phyloP scores from a whole-genome alignment of 2,888 invertebrate genomes.

The Leptopilina drosophilae region DNA sequence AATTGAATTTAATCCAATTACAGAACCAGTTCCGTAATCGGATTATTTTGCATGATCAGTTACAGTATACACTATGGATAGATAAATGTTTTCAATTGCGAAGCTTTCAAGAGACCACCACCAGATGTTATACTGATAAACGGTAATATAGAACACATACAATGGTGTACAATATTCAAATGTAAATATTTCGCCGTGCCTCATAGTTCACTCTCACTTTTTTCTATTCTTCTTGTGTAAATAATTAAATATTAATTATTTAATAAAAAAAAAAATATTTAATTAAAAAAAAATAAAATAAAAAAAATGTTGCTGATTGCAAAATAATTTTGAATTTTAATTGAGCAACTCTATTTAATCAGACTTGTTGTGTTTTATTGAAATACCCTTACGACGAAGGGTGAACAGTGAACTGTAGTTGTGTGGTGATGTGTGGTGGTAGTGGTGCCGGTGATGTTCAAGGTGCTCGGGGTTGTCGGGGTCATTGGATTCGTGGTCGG shows the following conservation, averaged over 20 bases:
- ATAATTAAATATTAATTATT: background rate
- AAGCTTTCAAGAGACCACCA: too few species aligned
- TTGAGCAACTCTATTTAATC: background rate
- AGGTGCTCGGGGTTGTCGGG: constrained; percentile 74
- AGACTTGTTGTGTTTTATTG: constrained; percentile 55
- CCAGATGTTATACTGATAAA: too few species aligned
- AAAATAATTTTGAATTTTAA: background rate
- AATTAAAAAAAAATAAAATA: background rate
- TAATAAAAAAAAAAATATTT: background rate
- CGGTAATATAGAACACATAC: too few species aligned
- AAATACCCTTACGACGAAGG: constrained; percentile 73
- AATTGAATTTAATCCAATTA: too few species aligned
- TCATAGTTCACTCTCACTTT: constrained; percentile 27
- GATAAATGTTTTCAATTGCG: too few species aligned
- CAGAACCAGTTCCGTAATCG: too few species aligned
- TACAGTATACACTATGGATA: too few species aligned
- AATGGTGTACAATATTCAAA: too few species aligned
- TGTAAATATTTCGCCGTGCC: constrained; percentile 46
- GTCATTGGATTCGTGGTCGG: constrained; percentile 73
- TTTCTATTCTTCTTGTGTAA: background rate
- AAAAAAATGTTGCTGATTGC: constrained; percentile 21
- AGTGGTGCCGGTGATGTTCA: constrained; percentile 74
- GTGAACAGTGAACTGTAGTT: constrained; percentile 76
- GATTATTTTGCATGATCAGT: too few species aligned
- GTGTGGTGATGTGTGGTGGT: constrained; percentile 74